Percentiles rank a stretch among this genome's conserved stretches.
Conservation (phyloP, 2,888 invertebrate genomes). For the Tetranychus piercei region DNA sequence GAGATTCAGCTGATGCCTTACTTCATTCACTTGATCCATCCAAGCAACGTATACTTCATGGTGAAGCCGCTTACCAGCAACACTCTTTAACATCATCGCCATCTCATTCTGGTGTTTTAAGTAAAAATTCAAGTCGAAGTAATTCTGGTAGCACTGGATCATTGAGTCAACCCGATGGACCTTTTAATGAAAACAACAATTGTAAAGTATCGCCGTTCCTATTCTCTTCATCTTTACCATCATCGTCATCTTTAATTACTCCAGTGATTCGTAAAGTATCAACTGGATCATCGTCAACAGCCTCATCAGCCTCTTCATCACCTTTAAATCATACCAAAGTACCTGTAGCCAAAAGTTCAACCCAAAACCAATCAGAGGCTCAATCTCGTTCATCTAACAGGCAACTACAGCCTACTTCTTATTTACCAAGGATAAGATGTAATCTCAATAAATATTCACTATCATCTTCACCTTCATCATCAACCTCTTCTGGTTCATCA, state of each 20-base stretch:
- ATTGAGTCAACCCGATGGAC: conserved; percentile 3
- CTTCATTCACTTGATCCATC: conserved; percentile 61
- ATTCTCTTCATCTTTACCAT: neutral
- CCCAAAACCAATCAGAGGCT: neutral
- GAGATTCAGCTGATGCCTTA: conserved; percentile 66
- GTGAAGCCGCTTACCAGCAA: conserved; percentile 31
- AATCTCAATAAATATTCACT: neutral
- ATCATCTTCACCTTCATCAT: neutral
- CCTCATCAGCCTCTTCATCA: neutral
- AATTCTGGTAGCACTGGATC: conserved; percentile 2
- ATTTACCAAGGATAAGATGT: neutral
- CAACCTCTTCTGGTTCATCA: neutral
- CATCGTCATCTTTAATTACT: neutral
- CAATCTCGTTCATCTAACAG: neutral
- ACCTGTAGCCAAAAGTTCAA: neutral
- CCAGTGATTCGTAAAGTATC: neutral
- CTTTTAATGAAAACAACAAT: neutral
- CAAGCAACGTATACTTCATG: conserved; percentile 49
- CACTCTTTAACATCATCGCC: neutral
- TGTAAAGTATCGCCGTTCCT: neutral
- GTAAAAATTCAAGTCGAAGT: conserved; percentile 10
- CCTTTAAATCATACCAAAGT: neutral
- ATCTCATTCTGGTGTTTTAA: conserved; percentile 29
- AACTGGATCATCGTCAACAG: neutral
- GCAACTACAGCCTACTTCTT: neutral